Base-by-base conservation (phyloP, 2,888 invertebrate species). In the Pollenia labialis region DNA sequence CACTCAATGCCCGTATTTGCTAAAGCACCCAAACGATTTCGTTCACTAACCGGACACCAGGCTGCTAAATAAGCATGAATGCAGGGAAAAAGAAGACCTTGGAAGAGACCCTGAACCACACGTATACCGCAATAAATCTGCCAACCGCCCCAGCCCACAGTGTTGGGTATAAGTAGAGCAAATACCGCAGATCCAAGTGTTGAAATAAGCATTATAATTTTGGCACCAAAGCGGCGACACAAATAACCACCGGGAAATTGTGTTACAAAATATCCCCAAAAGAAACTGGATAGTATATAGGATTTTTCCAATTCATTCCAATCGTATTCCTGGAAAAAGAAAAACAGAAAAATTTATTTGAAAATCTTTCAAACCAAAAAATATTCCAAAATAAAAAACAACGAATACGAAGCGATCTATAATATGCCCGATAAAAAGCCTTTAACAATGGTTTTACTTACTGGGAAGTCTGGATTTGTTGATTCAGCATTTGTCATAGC, bases 241-340 rank as follows among this genome's bases (percentile, higher is more conserved):
- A 98, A 91, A 89, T 96, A 95, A 0, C 97, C 96, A 0, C 95
- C 95, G 0, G 96, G 95, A 23, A 96, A 93, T 89, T 95, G 94
- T 86, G 94, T 94, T 18, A 96, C 85, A 7, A 96, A 94, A 91
- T 97, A 97, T 1, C 97, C 97, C 96, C 96, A 96, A 91, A 96
- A 97, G 93, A 97, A 97, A 0, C 97, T 96, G 1, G 96, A 96
- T 4, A 96, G 92, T 40, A 97, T 94, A 77, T 95, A 92, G 0
- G 95, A 93, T 76, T 94, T 94, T 46, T 95, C 94, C 81, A 93
- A 91, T 88, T 94, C 93, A 79, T 93, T 94, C 95, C 94, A 89
- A 91, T 93, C 89, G 82, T 90, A 93, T 84, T 91, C 92, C 93
- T 93, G 48, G 12, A 89, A 88, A 42, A 7, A 74, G 81, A 77